These are phyloP conservation scores for Drosophila percnosoma DNA, from an alignment of 2,888 invertebrate species.

Conservation along the genomic window DNA sequence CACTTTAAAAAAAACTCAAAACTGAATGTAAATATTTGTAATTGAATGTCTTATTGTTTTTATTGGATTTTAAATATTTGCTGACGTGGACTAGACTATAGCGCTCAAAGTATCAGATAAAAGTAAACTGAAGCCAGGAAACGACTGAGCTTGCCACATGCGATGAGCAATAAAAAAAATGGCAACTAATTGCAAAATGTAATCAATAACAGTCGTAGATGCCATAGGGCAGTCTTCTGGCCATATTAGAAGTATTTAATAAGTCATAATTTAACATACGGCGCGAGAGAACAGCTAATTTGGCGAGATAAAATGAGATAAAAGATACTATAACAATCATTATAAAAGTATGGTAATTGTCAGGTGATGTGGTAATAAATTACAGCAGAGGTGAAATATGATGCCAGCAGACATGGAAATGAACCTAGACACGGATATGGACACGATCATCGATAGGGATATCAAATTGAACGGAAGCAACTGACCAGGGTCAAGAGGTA, in stretches of 20 bases:
- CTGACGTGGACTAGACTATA: conserved; percentile 38
- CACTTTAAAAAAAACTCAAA: too few species aligned
- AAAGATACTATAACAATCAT: neutral
- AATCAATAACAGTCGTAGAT: conserved; percentile 67
- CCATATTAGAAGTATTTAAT: neutral
- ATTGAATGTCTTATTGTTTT: neutral
- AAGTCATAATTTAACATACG: neutral
- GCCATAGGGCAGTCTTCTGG: neutral
- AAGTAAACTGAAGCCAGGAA: conserved; percentile 63
- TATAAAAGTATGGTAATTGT: conserved; percentile 3
- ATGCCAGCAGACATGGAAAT: conserved; percentile 25
- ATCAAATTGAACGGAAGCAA: conserved; percentile 42
- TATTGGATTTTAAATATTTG: conserved; percentile 16
- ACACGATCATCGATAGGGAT: conserved; percentile 22
- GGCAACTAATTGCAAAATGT: conserved; percentile 81
- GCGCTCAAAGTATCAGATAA: conserved; percentile 15
- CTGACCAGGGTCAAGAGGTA: conserved; percentile 28
- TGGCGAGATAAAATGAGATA: neutral
- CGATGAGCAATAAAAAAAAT: conserved; percentile 47
- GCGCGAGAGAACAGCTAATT: conserved; percentile 1
- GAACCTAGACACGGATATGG: conserved; percentile 6
- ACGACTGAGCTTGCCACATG: conserved; percentile 44
- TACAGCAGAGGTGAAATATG: conserved; percentile 33
- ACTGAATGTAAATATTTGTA: too few species aligned
- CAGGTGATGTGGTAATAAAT: conserved; percentile 46